Conservation (phyloP, 2,113 vertebrate species). For the Capreolus pygargus region DNA sequence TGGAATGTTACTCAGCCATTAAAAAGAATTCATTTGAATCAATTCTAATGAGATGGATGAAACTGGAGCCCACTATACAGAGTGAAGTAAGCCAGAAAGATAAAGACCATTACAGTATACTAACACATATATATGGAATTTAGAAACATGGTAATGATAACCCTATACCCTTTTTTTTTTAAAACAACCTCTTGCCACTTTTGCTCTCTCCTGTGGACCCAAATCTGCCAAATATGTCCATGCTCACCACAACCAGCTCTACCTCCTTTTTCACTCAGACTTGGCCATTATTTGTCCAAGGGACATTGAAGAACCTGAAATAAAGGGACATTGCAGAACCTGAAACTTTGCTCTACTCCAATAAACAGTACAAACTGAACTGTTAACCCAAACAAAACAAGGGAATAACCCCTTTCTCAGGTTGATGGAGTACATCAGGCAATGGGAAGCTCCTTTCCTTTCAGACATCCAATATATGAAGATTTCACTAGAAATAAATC, state of each 20-base stretch:
- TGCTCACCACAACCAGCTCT: neutral
- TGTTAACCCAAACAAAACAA: neutral
- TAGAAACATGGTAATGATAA: too few relatives aligned
- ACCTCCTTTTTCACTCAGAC: neutral
- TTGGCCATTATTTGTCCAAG: neutral
- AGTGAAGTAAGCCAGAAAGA: too few relatives aligned
- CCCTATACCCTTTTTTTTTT: neutral
- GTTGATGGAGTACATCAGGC: neutral
- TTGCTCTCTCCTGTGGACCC: neutral
- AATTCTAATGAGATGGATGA: too few relatives aligned
- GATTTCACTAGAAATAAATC: neutral
- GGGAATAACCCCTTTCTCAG: neutral
- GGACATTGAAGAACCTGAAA: neutral
- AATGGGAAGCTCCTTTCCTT: neutral
- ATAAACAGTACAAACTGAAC: neutral
- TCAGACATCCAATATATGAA: neutral
- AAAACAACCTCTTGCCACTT: neutral
- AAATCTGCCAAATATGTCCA: neutral
- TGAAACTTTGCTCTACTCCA: neutral
- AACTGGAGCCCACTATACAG: too few relatives aligned
- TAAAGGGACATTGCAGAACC: neutral
- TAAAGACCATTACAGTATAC: too few relatives aligned
- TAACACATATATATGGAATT: too few relatives aligned
- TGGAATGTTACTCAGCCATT: too few relatives aligned
- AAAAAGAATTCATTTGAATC: too few relatives aligned